Conservation (phyloP, 2,888 invertebrate genomes). For the Ophioninae sp. region DNA sequence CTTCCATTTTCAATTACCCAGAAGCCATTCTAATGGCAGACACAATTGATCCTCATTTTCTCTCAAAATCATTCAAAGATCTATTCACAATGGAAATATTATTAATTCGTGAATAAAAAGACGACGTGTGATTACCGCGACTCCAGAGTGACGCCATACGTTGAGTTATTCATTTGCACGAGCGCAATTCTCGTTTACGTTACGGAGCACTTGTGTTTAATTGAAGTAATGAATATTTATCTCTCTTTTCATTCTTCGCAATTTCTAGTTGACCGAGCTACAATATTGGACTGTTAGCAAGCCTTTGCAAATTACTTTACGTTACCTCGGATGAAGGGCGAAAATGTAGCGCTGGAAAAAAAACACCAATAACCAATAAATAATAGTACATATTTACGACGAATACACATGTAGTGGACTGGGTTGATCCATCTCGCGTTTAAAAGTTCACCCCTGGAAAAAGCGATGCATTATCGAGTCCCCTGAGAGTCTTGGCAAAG, state of each 20-base stretch:
- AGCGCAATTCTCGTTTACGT: background rate
- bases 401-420: conserved; percentile 48
- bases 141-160: background rate
- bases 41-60: too few relatives aligned
- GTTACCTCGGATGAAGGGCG: conserved; percentile 31
- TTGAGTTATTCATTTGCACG: background rate
- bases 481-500: conserved; percentile 40
- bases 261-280: conserved; percentile 25
- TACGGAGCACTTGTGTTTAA: conserved; percentile 20
- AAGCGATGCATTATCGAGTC: conserved; percentile 54
- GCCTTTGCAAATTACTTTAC: conserved; percentile 44
- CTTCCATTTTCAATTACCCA: background rate
- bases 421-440: conserved; percentile 48
- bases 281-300: conserved; percentile 6
- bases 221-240: conserved; percentile 48
- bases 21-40: too few relatives aligned
- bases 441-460: conserved; percentile 23
- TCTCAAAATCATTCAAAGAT: background rate
- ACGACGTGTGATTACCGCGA: background rate
- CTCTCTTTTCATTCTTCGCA: conserved; percentile 14
- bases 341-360: conserved; percentile 8
- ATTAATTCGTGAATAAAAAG: background rate
- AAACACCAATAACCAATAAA: conserved; percentile 23
- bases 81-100: background rate
- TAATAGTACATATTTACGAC: conserved; percentile 17